Evolutionary conservation across 2,888 invertebrate genomes (phyloP), one percentile per base, ranked within the genome.

Genomic region (Orchesella flavescens): DNA sequence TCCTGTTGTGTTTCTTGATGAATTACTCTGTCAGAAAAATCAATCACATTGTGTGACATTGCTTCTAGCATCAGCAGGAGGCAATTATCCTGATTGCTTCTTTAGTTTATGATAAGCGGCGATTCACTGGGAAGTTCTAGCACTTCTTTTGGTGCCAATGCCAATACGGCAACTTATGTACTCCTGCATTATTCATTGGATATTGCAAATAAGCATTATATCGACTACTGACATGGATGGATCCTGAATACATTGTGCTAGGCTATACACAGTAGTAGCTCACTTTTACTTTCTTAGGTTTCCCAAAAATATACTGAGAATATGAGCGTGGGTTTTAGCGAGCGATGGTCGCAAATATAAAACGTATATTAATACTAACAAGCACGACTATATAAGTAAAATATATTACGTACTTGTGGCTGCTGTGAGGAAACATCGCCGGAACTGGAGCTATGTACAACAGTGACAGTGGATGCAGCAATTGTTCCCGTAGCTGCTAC

Each of bases 371-470:
- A n/a, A n/a, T n/a, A 7, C 34, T 34, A n/a, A n/a, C 34, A 34
- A 34, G 2, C 34, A 34, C 2, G 7, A 7, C 34, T 7, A 2
- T 7, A 34, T 34, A 34, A 34, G 34, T 34, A 34, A 4, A 34
- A 34, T 34, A 61, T 68, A 46, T 68, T 12, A 74, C 79, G 44
- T 79, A 84, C 79, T 79, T 84, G 83, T 63, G 89, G 88, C 72
- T 53, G 80, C 53, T 68, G 83, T 74, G 74, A 55, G 34, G 89
- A 89, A 84, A 89, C 88, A 53, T 89, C 89, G 44, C 88, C 88
- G 65, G 89, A 88, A 43, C 89, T 89, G 81, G 89, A 86, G 55
- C 83, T 87, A 86, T 86, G 89, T 76, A 89, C 83, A 9, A 84
- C 83, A 17, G 83, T 84, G n/a, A 84, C 83, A 17, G 80, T 84